These are phyloP conservation scores for Bibio marci DNA, from an alignment of 2,888 invertebrate genomes.

Conservation along the genomic window DNA sequence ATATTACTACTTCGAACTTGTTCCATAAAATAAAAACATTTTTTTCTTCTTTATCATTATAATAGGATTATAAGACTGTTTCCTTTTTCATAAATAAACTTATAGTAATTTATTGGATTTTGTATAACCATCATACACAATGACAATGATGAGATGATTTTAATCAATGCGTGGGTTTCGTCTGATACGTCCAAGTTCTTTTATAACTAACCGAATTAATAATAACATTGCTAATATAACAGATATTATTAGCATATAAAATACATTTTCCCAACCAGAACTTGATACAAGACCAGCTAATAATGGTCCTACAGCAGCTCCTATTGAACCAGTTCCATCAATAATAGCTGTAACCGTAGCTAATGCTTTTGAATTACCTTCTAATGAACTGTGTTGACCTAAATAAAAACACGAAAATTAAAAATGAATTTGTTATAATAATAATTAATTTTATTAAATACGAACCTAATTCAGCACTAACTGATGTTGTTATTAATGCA, in stretches of 20 bases:
- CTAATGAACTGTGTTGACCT: slow-evolving; percentile 68
- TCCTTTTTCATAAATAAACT: too few relatives aligned
- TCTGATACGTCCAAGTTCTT: slow-evolving; percentile 25
- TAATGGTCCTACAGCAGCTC: slow-evolving; percentile 85
- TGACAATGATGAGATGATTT: neutral
- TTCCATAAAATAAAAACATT: too few relatives aligned
- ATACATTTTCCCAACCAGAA: slow-evolving; percentile 68
- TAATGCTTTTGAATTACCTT: slow-evolving; percentile 72
- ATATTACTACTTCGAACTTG: too few relatives aligned
- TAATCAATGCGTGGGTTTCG: slow-evolving; percentile 19
- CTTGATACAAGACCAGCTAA: slow-evolving; percentile 67
- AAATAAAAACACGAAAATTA: slow-evolving; percentile 6
- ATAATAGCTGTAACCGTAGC: slow-evolving; percentile 97
- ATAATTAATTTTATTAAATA: slow-evolving; percentile 16
- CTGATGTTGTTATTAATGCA: slow-evolving; percentile 89
- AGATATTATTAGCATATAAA: slow-evolving; percentile 75
- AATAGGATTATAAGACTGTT: too few relatives aligned
- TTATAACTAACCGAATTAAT: slow-evolving; percentile 35
- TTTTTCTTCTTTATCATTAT: too few relatives aligned
- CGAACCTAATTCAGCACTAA: slow-evolving; percentile 79
- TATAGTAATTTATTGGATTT: too few relatives aligned
- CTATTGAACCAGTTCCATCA: slow-evolving; percentile 74
- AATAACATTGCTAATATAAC: slow-evolving; percentile 62
- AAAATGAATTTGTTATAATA: neutral
- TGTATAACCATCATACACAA: too few relatives aligned